Evolutionary conservation across 2,888 invertebrate species (phyloP).

Genomic region (Melanophora roralis): DNA sequence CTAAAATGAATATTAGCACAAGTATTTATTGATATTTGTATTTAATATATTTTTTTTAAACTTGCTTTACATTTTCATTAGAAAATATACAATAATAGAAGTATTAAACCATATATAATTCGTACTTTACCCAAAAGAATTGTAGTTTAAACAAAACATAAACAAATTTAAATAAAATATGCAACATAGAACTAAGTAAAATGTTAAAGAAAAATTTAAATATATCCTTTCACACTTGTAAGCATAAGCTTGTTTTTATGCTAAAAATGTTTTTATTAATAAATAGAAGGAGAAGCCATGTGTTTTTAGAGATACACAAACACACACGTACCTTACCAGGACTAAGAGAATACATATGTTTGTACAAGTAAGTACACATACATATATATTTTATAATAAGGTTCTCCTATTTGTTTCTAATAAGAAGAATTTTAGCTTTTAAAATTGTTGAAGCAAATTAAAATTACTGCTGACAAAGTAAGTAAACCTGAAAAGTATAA

Average conservation of each 20-base stretch:
- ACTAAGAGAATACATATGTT: background rate
- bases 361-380: background rate
- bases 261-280: background rate
- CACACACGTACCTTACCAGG: background rate
- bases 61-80: too few relatives aligned
- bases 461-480: too few relatives aligned
- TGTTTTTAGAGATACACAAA: too few relatives aligned
- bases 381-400: background rate
- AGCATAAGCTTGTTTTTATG: background rate
- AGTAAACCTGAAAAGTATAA: too few relatives aligned
- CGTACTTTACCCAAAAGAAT: background rate
- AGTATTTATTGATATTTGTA: too few relatives aligned
- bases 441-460: too few relatives aligned
- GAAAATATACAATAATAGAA: background rate
- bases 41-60: too few relatives aligned
- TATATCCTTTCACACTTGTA: background rate
- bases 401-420: too few relatives aligned
- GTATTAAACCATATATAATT: background rate
- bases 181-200: constrained; percentile 22
- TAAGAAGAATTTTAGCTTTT: too few relatives aligned
- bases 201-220: background rate
- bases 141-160: constrained; percentile 19
- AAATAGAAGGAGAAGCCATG: too few relatives aligned
- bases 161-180: constrained; percentile 25
- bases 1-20: too few relatives aligned